Evolutionary conservation across 2,797 vertebrate species (phyloP).

Genomic region (Acridotheres tristis): DNA sequence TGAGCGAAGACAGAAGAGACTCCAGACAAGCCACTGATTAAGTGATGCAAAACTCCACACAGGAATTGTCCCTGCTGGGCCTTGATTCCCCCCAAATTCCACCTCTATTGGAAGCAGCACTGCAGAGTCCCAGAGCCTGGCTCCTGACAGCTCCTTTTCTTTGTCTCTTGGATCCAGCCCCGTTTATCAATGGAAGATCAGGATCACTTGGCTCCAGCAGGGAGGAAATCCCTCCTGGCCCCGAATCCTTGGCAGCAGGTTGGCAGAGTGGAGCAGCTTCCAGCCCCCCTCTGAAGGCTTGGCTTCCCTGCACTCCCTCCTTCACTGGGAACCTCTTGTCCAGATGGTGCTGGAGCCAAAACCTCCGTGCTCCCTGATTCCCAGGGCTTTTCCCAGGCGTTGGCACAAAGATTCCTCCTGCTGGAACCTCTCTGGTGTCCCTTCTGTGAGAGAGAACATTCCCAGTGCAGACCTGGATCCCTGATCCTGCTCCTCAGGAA

Average conservation of each 20-base stretch:
- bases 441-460: fast-evolving
- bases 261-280: background rate
- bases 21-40: no score
- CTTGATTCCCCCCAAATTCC: background rate
- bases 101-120: fast-evolving
- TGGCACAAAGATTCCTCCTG: background rate
- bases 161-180: background rate
- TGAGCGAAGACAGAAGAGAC: no score
- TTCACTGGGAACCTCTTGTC: background rate
- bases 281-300: background rate
- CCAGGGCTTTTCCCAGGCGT: background rate
- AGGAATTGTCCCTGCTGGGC: background rate
- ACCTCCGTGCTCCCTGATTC: background rate
- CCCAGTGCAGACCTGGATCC: background rate
- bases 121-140: background rate
- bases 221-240: background rate
- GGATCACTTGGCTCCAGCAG: background rate
- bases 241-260: background rate
- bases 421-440: fast-evolving
- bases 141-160: background rate
- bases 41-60: no score
- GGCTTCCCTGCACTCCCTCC: background rate
- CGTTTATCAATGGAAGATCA: background rate
- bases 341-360: background rate
- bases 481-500: background rate